These are phyloP conservation scores for Lethrus apterus DNA, from an alignment of 1,140 invertebrate species.

Conservation along the genomic window DNA sequence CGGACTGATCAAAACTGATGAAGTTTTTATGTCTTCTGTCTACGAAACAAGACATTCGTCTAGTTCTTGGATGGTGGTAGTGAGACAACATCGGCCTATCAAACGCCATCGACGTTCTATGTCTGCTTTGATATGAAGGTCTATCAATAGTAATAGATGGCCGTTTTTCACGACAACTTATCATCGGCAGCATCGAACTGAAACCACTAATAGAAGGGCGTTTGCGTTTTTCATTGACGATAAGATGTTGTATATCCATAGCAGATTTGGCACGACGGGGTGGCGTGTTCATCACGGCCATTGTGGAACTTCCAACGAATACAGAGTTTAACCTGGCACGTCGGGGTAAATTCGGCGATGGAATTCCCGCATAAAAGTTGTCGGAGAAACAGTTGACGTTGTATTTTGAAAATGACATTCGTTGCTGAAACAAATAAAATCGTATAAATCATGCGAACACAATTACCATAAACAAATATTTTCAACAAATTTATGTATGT, in stretches of 20 bases:
- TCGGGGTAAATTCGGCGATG: slow-evolving; percentile 38
- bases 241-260: slow-evolving; percentile 69
- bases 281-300: slow-evolving; percentile 52
- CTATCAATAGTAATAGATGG: slow-evolving; percentile 34
- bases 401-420: slow-evolving; percentile 59
- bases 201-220: slow-evolving; percentile 19
- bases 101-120: slow-evolving; percentile 9
- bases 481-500: neutral
- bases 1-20: slow-evolving; percentile 36
- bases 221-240: slow-evolving; percentile 36
- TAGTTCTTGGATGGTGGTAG: slow-evolving; percentile 17
- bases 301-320: slow-evolving; percentile 64
- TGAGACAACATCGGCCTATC: slow-evolving; percentile 16
- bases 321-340: slow-evolving; percentile 71
- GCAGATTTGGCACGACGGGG: slow-evolving; percentile 72
- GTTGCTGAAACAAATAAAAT: slow-evolving; percentile 47
- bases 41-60: slow-evolving; percentile 35
- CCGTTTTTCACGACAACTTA: slow-evolving; percentile 25
- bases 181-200: slow-evolving; percentile 22
- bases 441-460: neutral
- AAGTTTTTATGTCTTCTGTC: slow-evolving; percentile 33
- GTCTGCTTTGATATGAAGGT: slow-evolving; percentile 14
- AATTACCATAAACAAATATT: neutral
- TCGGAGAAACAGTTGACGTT: slow-evolving; percentile 57
- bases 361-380: slow-evolving; percentile 36